Evolutionary conservation across 2,797 vertebrate species (phyloP).

Genomic region (Podargus strigoides): DNA sequence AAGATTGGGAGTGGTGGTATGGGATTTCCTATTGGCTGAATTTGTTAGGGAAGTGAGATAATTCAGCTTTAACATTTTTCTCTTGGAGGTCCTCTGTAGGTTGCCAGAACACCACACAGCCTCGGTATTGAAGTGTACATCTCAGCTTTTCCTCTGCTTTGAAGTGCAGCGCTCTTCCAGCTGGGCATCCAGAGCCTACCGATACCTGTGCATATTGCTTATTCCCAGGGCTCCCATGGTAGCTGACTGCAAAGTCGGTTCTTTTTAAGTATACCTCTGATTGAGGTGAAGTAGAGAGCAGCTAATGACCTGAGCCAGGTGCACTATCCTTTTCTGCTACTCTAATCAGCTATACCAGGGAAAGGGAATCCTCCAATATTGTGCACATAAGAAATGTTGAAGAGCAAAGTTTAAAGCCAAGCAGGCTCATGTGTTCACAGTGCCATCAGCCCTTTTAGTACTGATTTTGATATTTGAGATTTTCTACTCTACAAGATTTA

Average conservation of each 20-base stretch:
- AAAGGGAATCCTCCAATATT: not conserved
- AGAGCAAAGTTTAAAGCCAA: not conserved
- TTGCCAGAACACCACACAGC: accelerated
- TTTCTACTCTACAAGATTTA: not conserved
- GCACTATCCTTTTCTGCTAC: not conserved
- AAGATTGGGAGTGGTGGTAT: not conserved
- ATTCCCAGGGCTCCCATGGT: not conserved
- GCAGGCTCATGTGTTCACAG: not conserved
- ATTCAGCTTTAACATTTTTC: not conserved
- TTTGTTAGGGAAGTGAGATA: not conserved
- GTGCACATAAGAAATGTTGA: not conserved
- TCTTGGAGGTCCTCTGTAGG: not conserved
- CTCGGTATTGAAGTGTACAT: not conserved
- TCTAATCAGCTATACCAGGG: not conserved
- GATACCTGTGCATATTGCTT: not conserved
- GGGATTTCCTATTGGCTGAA: not conserved
- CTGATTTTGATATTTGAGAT: not conserved
- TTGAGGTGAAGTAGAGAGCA: not conserved
- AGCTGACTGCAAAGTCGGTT: not conserved
- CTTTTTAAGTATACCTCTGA: not conserved
- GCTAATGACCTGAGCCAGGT: not conserved
- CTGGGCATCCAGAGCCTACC: accelerated
- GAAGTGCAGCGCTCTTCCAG: not conserved
- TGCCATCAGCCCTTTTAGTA: not conserved
- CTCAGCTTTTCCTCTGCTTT: not conserved